Base-by-base conservation (phyloP, 2,888 invertebrate genomes). In the Melipona beecheii region DNA sequence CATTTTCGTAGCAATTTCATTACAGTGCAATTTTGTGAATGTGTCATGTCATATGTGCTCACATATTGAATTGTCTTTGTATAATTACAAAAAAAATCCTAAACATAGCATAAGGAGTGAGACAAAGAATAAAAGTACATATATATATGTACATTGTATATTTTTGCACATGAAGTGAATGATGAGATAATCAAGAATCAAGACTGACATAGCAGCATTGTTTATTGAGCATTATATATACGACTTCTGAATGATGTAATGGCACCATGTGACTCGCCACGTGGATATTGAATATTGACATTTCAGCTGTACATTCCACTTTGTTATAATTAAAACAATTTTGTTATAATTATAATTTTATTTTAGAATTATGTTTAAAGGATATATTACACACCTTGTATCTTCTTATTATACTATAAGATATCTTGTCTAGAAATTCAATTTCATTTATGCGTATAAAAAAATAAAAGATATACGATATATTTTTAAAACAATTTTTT, bases 191-290 rank as follows among this genome's bases (percentile, higher is more conserved):
- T 78, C 56, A 72, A 82, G 60, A 49, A 78, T 82, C 43, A 72
- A 82, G 60, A 49, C 31, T 24, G 56, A 65, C 77, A 43, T 21
- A 73, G 19, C 27, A 66, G 52, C 68, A 49, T 50, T 58, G 24
- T 74, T 84, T 77, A 75, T 75, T 73, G 19, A 69, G 43, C 72
- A 73, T 75, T 66, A 52, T 71, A 52, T 50, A 54, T 50, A 69
- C 15, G 31, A 84, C 76, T 84, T 69, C 15, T 74, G 52, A n/a
- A 27, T 85, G 78, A 79, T 62, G 72, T 77, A 79, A 78, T 52
- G 31, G n/a, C 15, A 5, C 62, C 84, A 74, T 74, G 78, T 84
- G 85, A 60, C 62, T 43, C 36, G 50, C 49, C 78, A 81, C 68
- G 75, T 83, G 83, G 75, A 52, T 43, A 5, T 70, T 43, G 6